A percentile compares a stretch with the other conserved stretches of the same genome.
Conservation (phyloP, 2,113 vertebrate species). For the Atrichornis clamosus region DNA sequence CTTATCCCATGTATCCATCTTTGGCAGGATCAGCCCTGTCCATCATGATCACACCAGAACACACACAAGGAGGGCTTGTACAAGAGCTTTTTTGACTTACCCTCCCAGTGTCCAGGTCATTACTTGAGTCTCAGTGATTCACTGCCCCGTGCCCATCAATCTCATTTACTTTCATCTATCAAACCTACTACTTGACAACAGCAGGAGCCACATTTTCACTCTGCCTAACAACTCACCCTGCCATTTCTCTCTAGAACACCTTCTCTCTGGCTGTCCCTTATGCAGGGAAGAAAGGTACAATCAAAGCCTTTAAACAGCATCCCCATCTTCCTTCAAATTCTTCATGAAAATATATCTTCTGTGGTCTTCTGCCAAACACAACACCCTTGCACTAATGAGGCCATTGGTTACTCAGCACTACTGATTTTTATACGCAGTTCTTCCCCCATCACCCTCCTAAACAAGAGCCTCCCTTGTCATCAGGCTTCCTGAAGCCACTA, state of each 20-base stretch:
- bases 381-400: not conserved
- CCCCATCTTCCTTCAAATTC: not conserved
- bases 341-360: not conserved
- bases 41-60: not conserved
- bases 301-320: not conserved
- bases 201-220: not conserved
- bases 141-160: rapidly evolving
- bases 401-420: not conserved
- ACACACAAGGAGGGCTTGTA: not conserved
- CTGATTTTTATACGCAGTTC: not conserved
- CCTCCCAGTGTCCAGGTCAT: not conserved
- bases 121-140: not conserved
- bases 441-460: not conserved
- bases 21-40: not conserved
- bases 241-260: not conserved
- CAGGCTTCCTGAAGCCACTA: not conserved
- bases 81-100: not conserved
- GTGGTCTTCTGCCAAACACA: not conserved
- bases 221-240: not conserved
- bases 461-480: not conserved
- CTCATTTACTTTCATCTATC: not conserved
- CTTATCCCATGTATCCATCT: not conserved
- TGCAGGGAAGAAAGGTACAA: not conserved
- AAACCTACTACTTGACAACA: not conserved
- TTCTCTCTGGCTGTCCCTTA: not conserved